Evolutionary conservation across 2,888 invertebrate genomes (phyloP).

Genomic region (Heliconius erato): DNA sequence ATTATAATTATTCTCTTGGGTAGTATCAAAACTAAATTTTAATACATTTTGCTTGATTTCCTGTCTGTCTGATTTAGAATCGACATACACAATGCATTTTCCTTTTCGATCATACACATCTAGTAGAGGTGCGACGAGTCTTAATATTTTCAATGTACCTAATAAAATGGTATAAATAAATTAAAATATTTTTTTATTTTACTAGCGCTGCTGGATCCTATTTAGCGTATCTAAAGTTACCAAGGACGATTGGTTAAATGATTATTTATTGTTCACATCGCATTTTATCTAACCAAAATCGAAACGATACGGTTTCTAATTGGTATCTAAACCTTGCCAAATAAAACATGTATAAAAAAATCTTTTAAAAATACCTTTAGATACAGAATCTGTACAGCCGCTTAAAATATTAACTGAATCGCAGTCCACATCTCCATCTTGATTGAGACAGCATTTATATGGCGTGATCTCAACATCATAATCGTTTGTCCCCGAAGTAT

Average conservation of each 20-base stretch:
- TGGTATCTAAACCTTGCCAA: no score
- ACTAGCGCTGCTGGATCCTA: neutral
- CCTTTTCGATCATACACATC: conserved; percentile 68
- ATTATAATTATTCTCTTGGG: conserved; percentile 52
- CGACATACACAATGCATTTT: conserved; percentile 67
- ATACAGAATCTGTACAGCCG: conserved; percentile 59
- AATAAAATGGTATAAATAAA: conserved; percentile 25
- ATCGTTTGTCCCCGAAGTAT: conserved; percentile 63
- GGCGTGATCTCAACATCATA: conserved; percentile 64
- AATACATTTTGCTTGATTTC: conserved; percentile 63
- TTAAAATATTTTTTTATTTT: neutral
- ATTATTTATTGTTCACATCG: no score
- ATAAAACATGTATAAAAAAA: no score
- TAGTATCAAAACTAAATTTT: conserved; percentile 71
- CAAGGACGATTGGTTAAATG: neutral
- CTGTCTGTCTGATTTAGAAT: conserved; percentile 62
- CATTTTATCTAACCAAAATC: no score
- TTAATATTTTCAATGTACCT: conserved; percentile 65
- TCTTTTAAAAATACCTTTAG: conserved; percentile 60
- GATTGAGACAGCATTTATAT: conserved; percentile 69
- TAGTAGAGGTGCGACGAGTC: conserved; percentile 69
- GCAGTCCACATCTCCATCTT: conserved; percentile 61
- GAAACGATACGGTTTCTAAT: no score
- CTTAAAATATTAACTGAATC: conserved; percentile 65
- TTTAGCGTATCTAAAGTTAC: neutral